Evolutionary conservation across 2,797 vertebrate genomes (phyloP).

Genomic region (Coregonus suidteri): DNA sequence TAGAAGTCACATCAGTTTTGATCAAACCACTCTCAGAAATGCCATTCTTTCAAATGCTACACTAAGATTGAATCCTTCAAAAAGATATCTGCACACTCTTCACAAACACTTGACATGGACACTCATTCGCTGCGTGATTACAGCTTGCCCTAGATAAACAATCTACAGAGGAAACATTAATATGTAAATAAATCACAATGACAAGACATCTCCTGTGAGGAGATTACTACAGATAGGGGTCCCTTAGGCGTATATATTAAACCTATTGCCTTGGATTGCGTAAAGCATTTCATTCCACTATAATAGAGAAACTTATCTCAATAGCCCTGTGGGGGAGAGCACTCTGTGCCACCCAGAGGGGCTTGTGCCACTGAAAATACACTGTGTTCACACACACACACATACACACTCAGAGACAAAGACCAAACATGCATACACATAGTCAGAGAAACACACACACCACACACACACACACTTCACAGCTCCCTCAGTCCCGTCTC

Average conservation of each 20-base stretch:
- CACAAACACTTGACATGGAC: neutral
- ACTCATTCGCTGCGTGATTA: neutral
- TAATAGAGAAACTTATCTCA: neutral
- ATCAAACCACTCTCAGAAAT: neutral
- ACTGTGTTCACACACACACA: neutral
- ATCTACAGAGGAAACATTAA: neutral
- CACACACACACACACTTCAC: conserved; percentile 22
- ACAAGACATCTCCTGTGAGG: neutral
- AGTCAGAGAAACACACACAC: conserved; percentile 21
- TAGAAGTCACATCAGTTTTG: neutral
- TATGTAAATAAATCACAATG: neutral
- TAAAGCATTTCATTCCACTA: neutral
- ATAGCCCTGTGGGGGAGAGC: neutral
- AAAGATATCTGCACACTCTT: neutral
- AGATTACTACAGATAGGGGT: neutral
- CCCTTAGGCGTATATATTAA: neutral
- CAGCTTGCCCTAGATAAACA: neutral
- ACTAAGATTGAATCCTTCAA: neutral
- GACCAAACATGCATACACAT: conserved; percentile 4
- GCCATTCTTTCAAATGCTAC: no score
- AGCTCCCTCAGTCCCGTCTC: neutral
- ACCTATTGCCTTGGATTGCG: conserved; percentile 22
- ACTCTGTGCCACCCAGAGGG: neutral
- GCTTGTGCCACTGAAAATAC: neutral
- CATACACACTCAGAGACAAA: neutral